Evolutionary conservation across 2,113 vertebrate genomes (phyloP).

Genomic region (Prolemur simus): DNA sequence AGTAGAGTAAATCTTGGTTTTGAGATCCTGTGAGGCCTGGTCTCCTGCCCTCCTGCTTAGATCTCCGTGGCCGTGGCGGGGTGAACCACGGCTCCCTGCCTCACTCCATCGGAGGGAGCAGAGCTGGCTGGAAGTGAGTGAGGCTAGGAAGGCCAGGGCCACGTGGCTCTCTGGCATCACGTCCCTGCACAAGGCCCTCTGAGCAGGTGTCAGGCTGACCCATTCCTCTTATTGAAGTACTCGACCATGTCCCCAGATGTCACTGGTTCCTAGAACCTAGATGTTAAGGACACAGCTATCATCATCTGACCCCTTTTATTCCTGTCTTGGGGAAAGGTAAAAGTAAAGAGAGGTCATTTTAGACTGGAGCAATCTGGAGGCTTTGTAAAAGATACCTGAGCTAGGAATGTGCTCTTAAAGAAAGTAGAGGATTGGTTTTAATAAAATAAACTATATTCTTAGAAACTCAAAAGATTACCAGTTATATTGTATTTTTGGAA

Average conservation of each 20-base stretch:
- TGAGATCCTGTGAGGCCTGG: neutral
- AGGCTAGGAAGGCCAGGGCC: neutral
- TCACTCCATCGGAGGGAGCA: neutral
- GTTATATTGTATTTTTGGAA: conserved; percentile 10
- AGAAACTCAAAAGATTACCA: neutral
- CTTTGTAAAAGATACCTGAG: neutral
- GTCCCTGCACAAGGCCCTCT: neutral
- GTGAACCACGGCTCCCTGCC: neutral
- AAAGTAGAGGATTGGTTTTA: neutral
- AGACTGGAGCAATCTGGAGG: neutral
- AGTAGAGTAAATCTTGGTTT: conserved; percentile 1
- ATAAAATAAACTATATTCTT: neutral
- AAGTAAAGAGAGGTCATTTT: neutral
- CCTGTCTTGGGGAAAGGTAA: neutral
- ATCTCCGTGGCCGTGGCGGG: no score
- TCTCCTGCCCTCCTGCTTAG: neutral
- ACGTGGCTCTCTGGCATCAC: neutral
- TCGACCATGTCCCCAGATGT: neutral
- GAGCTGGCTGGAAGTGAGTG: neutral
- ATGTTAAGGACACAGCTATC: neutral
- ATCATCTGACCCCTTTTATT: neutral
- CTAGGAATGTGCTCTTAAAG: neutral
- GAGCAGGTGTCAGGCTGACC: neutral
- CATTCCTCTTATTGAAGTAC: neutral
- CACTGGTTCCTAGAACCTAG: neutral